Conservation (phyloP, 2,888 invertebrate genomes). For the Volucella inflata region DNA sequence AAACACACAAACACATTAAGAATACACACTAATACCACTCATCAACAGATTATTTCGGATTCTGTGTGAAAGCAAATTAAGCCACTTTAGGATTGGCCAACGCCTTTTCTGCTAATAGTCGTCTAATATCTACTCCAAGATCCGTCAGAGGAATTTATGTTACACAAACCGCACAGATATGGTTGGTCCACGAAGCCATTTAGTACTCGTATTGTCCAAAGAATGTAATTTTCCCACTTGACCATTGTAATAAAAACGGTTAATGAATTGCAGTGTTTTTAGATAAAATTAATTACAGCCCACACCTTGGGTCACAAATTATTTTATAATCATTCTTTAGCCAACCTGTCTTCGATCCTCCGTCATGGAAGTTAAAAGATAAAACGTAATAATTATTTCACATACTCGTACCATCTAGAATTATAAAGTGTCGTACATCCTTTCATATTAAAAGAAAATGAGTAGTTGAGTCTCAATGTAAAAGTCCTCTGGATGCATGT, state of each 20-base stretch:
- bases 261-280: constrained; percentile 29
- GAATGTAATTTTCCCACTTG: constrained; percentile 25
- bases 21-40: neutral
- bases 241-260: constrained; percentile 3
- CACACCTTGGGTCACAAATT: constrained; percentile 32
- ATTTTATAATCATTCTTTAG: constrained; percentile 27
- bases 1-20: neutral
- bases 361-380: neutral
- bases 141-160: constrained; percentile 11
- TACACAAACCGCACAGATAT: constrained; percentile 19
- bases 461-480: neutral
- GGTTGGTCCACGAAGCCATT: neutral
- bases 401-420: too few relatives aligned
- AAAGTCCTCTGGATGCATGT: neutral
- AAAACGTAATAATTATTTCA: too few relatives aligned
- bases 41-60: constrained; percentile 11
- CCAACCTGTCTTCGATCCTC: neutral
- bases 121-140: constrained; percentile 4
- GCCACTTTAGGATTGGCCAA: constrained; percentile 1
- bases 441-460: neutral
- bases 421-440: neutral
- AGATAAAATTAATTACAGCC: constrained; percentile 51
- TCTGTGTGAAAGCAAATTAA: constrained; percentile 15
- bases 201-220: neutral
- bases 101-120: constrained; percentile 13